Conservation (phyloP, 2,888 invertebrate species). For the Tipula unca region DNA sequence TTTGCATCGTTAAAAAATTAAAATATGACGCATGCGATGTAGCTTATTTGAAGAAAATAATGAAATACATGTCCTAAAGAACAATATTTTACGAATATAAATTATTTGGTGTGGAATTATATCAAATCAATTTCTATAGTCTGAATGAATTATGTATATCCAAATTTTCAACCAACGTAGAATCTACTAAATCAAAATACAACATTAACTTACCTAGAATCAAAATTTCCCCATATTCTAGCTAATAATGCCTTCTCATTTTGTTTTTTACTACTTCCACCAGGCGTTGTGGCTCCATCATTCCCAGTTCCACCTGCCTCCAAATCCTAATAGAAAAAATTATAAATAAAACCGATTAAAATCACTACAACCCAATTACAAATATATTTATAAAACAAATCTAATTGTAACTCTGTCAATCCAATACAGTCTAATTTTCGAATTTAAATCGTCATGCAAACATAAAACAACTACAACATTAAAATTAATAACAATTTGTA, state of each 20-base stretch:
- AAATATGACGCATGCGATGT: no score
- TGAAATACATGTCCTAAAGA: no score
- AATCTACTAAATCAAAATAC: no score
- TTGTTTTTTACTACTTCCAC: conserved; percentile 33
- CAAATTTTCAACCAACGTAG: no score
- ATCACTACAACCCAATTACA: not conserved
- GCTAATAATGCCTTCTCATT: conserved; percentile 78
- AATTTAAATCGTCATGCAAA: not conserved
- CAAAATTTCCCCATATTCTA: conserved; percentile 79
- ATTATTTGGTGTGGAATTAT: no score
- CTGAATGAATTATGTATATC: no score
- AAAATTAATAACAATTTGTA: not conserved
- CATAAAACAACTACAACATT: not conserved
- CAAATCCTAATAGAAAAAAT: conserved; percentile 14
- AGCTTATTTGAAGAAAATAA: no score
- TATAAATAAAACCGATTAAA: not conserved
- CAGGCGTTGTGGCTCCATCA: conserved; percentile 29
- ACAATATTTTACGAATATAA: no score
- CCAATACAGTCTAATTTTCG: conserved; percentile 1
- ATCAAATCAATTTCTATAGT: no score
- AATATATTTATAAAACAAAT: not conserved
- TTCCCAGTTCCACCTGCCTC: conserved; percentile 28
- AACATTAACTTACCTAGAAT: conserved; percentile 50
- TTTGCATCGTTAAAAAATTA: no score
- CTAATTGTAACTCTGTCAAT: conserved; percentile 14